These are phyloP conservation scores for Anhinga anhinga DNA, from an alignment of 2,113 vertebrate genomes.

Conservation along the genomic window DNA sequence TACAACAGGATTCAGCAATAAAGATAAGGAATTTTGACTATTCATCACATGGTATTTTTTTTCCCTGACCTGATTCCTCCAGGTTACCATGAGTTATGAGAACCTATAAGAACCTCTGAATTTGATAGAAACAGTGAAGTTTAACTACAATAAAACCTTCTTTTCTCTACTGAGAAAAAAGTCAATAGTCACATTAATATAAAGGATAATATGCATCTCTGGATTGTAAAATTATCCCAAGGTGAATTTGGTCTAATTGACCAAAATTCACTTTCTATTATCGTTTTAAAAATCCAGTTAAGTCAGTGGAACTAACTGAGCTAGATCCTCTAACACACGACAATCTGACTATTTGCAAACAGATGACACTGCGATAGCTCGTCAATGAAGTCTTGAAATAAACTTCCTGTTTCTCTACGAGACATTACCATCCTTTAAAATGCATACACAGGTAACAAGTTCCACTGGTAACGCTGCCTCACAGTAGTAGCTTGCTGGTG, in stretches of 20 bases:
- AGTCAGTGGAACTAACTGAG: neutral
- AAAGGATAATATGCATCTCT: neutral
- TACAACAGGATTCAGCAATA: neutral
- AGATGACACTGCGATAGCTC: neutral
- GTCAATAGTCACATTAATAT: neutral
- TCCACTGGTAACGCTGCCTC: neutral
- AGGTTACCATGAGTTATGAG: neutral
- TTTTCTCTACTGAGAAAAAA: neutral
- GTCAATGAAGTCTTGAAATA: neutral
- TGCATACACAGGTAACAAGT: neutral
- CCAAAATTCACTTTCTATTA: neutral
- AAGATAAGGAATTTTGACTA: neutral
- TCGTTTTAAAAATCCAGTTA: neutral
- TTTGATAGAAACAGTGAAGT: neutral
- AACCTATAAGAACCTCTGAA: neutral
- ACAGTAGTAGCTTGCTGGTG: neutral
- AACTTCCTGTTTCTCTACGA: neutral
- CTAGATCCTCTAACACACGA: neutral
- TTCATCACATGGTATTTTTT: neutral
- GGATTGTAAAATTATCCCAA: neutral
- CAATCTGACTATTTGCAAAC: neutral
- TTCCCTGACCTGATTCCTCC: neutral
- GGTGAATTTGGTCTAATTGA: neutral
- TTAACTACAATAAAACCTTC: neutral
- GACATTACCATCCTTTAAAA: neutral